Conservation (phyloP, 2,113 vertebrate species). For the Sapajus apella region DNA sequence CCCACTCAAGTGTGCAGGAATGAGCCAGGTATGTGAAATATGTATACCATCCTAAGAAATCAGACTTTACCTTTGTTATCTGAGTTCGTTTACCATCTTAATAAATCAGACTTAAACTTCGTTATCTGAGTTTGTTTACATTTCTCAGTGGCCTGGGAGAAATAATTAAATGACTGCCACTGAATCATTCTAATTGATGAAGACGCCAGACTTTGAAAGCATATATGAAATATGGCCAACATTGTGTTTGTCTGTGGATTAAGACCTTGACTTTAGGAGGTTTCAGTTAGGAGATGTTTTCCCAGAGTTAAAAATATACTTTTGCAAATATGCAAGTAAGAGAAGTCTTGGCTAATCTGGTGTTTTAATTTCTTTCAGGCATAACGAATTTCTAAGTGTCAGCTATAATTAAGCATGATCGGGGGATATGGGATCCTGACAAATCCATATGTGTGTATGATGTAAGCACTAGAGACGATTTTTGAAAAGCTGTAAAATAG, state of each 20-base stretch:
- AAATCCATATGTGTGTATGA: neutral
- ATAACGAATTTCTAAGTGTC: conserved; percentile 5
- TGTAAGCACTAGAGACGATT: neutral
- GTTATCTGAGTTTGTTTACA: conserved; percentile 62
- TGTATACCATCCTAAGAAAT: conserved; percentile 24
- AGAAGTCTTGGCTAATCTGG: neutral
- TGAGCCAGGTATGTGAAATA: conserved; percentile 54
- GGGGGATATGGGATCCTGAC: neutral
- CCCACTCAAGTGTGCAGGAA: neutral
- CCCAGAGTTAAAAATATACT: neutral
- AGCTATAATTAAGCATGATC: neutral
- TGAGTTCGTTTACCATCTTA: neutral
- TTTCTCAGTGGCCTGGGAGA: conserved; percentile 56
- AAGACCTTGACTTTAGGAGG: neutral
- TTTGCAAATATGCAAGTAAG: conserved; percentile 40
- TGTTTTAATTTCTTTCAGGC: neutral
- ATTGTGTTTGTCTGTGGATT: neutral
- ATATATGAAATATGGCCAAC: neutral
- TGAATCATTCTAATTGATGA: conserved; percentile 16
- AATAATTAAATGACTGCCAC: neutral
- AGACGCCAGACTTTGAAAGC: neutral
- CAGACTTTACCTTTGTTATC: conserved; percentile 53
- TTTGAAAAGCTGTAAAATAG: neutral
- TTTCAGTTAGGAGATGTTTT: conserved; percentile 23
- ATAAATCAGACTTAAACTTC: conserved; percentile 51